A percentile compares a stretch with the other conserved stretches of the same genome.
These are phyloP conservation scores for Plagodis pulveraria DNA, from an alignment of 2,888 invertebrate species.

Conservation along the genomic window DNA sequence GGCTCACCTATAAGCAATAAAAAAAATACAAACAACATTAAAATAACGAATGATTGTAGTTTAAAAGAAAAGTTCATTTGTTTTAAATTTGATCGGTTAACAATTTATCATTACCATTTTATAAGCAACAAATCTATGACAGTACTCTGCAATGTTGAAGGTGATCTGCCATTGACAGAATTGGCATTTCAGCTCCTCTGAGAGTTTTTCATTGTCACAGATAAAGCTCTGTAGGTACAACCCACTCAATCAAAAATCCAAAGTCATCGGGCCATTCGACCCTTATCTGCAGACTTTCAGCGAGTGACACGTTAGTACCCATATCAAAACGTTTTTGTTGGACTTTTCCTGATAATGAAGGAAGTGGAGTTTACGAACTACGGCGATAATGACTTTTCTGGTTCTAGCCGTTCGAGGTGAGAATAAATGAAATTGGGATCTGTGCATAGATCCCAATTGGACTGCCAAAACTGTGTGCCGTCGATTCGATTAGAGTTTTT, in stretches of 20 bases:
- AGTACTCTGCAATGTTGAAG: too few species aligned
- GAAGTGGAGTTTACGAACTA: conserved; percentile 30
- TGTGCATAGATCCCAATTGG: too few species aligned
- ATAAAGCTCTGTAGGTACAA: conserved; percentile 10
- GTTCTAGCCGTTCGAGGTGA: neutral
- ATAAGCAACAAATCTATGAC: too few species aligned
- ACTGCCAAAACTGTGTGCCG: too few species aligned
- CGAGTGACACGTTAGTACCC: conserved; percentile 30
- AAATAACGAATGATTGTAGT: too few species aligned
- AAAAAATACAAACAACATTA: too few species aligned
- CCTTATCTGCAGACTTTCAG: conserved; percentile 32
- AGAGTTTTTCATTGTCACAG: conserved; percentile 6
- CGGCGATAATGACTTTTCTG: conserved; percentile 31
- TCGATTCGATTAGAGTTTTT: too few species aligned
- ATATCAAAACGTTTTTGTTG: conserved; percentile 38
- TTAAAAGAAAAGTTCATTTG: too few species aligned
- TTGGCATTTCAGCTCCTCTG: neutral
- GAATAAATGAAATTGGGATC: neutral
- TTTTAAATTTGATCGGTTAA: too few species aligned
- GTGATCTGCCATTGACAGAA: neutral
- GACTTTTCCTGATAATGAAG: conserved; percentile 29
- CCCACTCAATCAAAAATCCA: conserved; percentile 25
- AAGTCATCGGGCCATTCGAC: conserved; percentile 27
- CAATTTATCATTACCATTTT: too few species aligned
- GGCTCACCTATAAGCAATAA: too few species aligned